Base-by-base conservation (phyloP, 2,797 vertebrate genomes). In the Thunnus albacares region DNA sequence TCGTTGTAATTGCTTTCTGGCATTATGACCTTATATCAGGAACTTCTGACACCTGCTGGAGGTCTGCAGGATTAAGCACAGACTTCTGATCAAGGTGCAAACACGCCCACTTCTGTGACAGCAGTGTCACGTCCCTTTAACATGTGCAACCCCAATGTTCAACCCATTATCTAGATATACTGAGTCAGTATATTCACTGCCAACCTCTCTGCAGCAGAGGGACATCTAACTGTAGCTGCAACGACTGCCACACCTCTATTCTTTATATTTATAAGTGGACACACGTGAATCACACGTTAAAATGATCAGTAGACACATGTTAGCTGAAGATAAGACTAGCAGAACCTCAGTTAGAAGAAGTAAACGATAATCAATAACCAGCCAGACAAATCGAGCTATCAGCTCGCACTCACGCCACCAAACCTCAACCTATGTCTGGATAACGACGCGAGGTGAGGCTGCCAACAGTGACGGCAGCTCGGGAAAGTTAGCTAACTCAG, bases 401-500 rank as follows among this genome's bases (percentile, higher is more conserved):
- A 38, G 7, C 5, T n/a, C 10, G 6, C 24, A 18, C 11, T 47
- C 5, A 60, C 2, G 2, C 2, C 4, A 30, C 22, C 1, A 67
- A 17, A 22, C 41, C 20, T 41, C 43, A 8, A 7, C 66, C 14
- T 0, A 6, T 68, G 20, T 11, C 43, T 5, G 12, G 15, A 49
- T 6, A 62, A 10, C n/a, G 43, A 52, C 24, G 56, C 5, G 28
- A 15, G 18, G 33, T 41, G 58, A 72, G 60, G 68, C 58, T 67
- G 71, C 60, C 73, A 83, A 72, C 79, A 77, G 53, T 79, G 73
- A 55, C 81, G 78, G 72, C 59, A 75, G 75, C 75, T 70, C 51
- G 22, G 35, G 5, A 86, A 82, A 89, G 52, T 87, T 88, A 92
- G 91, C 90, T 71, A 69, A 69, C 22, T 69, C 5, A 66, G 90